These are phyloP conservation scores for Masnerella sp. DNA, from an alignment of 2,888 invertebrate genomes.

Conservation along the genomic window DNA sequence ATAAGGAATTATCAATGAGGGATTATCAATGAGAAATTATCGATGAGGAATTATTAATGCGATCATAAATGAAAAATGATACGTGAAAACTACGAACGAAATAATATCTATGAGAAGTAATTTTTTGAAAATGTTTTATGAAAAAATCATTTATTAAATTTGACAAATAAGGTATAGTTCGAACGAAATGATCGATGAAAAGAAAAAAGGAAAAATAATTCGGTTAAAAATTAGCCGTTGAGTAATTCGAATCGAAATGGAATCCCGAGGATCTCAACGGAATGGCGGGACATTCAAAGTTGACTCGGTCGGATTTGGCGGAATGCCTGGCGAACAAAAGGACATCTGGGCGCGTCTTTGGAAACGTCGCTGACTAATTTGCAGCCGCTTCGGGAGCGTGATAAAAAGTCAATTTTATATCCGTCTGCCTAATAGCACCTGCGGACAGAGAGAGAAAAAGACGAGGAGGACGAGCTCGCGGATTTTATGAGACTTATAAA, in stretches of 20 bases:
- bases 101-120: too few species aligned
- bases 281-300: constrained; percentile 35
- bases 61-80: too few species aligned
- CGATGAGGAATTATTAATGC: too few species aligned
- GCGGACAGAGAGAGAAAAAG: constrained; percentile 41
- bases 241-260: constrained; percentile 23
- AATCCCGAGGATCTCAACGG: constrained; percentile 33
- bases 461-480: constrained; percentile 57
- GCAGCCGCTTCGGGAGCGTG: constrained; percentile 66
- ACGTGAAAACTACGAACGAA: too few species aligned
- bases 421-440: constrained; percentile 55
- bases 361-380: constrained; percentile 70
- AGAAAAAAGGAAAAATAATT: too few species aligned
- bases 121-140: too few species aligned
- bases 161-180: too few species aligned
- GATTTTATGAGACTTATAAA: constrained; percentile 75
- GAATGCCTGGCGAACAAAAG: constrained; percentile 53
- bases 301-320: constrained; percentile 44
- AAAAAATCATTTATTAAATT: too few species aligned
- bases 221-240: background rate
- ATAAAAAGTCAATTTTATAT: constrained; percentile 71
- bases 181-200: too few species aligned
- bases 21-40: too few species aligned
- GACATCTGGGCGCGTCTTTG: constrained; percentile 57
- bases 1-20: too few species aligned